Percentiles rank a stretch among this genome's conserved stretches.
Conservation (phyloP, 1,140 invertebrate species). For the Galleria mellonella region DNA sequence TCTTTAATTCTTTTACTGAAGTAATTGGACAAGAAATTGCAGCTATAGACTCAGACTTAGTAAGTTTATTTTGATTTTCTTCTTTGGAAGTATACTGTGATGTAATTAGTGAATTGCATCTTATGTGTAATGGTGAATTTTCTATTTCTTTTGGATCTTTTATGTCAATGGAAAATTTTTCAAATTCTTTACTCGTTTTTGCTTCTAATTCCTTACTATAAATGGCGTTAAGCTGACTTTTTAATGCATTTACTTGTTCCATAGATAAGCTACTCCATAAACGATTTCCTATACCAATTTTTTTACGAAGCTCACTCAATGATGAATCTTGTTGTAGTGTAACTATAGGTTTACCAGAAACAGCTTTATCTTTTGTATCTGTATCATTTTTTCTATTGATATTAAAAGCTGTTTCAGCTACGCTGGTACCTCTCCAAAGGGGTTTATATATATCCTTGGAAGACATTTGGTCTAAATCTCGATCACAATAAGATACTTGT, state of each 20-base stretch:
- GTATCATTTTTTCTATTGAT: slow-evolving; percentile 75
- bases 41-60: slow-evolving; percentile 75
- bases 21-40: slow-evolving; percentile 61
- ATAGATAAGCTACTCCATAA: slow-evolving; percentile 89
- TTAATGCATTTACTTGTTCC: slow-evolving; percentile 88
- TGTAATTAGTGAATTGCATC: slow-evolving; percentile 78
- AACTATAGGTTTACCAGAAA: slow-evolving; percentile 24
- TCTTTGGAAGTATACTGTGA: slow-evolving; percentile 28
- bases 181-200: slow-evolving; percentile 50
- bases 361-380: slow-evolving; percentile 14
- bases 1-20: slow-evolving; percentile 67
- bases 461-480: slow-evolving; percentile 67
- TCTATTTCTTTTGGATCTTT: slow-evolving; percentile 54
- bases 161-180: slow-evolving; percentile 78
- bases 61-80: slow-evolving; percentile 37
- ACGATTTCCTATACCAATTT: slow-evolving; percentile 80
- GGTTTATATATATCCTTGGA: slow-evolving; percentile 85
- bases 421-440: slow-evolving; percentile 88
- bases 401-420: slow-evolving; percentile 82
- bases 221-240: slow-evolving; percentile 87
- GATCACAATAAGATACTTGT: slow-evolving; percentile 72
- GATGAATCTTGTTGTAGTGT: slow-evolving; percentile 37
- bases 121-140: slow-evolving; percentile 77
- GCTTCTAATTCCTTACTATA: slow-evolving; percentile 78
- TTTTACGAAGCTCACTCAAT: slow-evolving; percentile 57